Evolutionary conservation across 2,888 invertebrate genomes (phyloP), one percentile per base, ranked within the genome.

Genomic region (Cepaea hortensis): DNA sequence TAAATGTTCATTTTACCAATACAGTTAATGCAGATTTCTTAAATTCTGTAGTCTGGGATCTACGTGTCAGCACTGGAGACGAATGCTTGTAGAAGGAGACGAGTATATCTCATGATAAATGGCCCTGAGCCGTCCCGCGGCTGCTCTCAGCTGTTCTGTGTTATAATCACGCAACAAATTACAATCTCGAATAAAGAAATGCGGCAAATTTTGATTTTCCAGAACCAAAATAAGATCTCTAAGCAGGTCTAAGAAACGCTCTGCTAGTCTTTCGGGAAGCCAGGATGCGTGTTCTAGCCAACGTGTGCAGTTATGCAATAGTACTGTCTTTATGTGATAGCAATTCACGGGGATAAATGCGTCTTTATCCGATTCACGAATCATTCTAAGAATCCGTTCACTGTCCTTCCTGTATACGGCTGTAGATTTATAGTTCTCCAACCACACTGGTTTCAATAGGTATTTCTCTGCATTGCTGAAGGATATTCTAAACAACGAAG

Each of bases 281-380:
- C 88, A 88, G 13, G 83, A 50, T 11, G 46, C 61, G 3, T 68
- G 73, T 48, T 87, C 87, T 15, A 87, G 84, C 79, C 81, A 84
- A 46, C 84, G 76, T 23, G 23, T 81, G 50, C 88, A 88, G 20
- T 84, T 83, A 80, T 87, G 88, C 46, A 88, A 86, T 79, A 88
- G 72, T 3, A 84, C 81, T 4, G 88, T 88, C 83, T 80, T 87
- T 13, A 87, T 86, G 85, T 88, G 87, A 79, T 88, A 87, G n/a
- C 87, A 86, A 73, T 73, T 86, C 50, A 88, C 75, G 0, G 87
- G 88, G 4, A 62, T 48, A 62, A 88, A 88, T 20, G 85, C 86
- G 82, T 88, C 88, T 20, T 86, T 80, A 81, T 88, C 88, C 11
- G 88, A 83, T 73, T 86, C 86, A 7, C 88, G 84, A 70, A 88